Base-by-base conservation (phyloP, 2,888 invertebrate species). In the Ligdia adustata region DNA sequence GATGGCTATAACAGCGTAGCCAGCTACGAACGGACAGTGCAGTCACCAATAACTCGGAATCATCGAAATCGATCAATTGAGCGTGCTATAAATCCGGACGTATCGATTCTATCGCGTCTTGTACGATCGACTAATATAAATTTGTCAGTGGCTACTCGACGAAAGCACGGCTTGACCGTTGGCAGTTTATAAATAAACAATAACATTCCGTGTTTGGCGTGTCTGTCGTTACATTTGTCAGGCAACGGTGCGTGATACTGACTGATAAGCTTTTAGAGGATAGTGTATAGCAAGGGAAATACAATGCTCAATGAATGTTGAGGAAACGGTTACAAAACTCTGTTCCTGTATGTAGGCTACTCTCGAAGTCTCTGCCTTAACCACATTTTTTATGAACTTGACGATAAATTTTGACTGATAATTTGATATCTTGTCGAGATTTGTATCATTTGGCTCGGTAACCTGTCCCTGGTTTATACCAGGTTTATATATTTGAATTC, bases 121-220 rank as follows among this genome's bases (percentile, higher is more conserved):
- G 60, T 69, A 57, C 75, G 72, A 83, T 85, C 86, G 82, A 85
- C 84, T 82, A 86, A 87, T 89, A 89, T 89, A 90, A 87, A 89
- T 90, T 89, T 88, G 88, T 88, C 89, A 88, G 76, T 71, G 81
- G 69, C 67, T 67, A 75, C 69, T 77, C 64, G 79, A 82, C 28
- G 81, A 87, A 86, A 84, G 82, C 77, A 73, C 61, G 66, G 35
- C 64, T 66, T 64, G 66, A 66, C 50, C 62, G 64, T 70, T 43
- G 69, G 72, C 64, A 75, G 72, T 82, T 89, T 88, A 89, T 88
- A 88, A 88, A 90, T 90, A 90, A 90, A 88, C 82, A 89, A 88
- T 87, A 87, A 80, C 72, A 71, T 63, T 55, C 83, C 83, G 62
- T 84, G 79, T 79, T 79, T 77, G 85, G 85, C 57, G 46, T 49